Evolutionary conservation across 2,797 vertebrate species (phyloP), one percentile per base, ranked within the genome.

Genomic region (Centropyge bicolor): DNA sequence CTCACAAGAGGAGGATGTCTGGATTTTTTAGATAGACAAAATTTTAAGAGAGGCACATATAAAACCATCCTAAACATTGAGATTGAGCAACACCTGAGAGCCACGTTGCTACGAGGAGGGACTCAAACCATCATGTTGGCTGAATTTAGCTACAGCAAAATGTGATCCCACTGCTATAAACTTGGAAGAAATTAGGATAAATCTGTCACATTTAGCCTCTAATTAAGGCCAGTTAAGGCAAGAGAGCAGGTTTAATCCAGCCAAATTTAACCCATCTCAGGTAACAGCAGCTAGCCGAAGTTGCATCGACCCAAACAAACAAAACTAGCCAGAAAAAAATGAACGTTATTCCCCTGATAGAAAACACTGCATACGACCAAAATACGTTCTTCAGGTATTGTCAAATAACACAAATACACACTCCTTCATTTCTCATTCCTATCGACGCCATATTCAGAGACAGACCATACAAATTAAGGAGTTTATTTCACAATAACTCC

Each of bases 81-180:
- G 31, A 46, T 11, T 8, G 3, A 43, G 24, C 52, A 88, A 83
- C 81, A 88, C 81, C 80, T 83, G 75, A 4, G 31, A 82, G 73
- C 85, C 88, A 85, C 80, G 77, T 83, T 85, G 80, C 70, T 74
- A 12, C 22, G 35, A 13, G 2, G 3, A 5, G 35, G 35, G 48
- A 11, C 0, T 31, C 55, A 65, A 70, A 74, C 48, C 35, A 55
- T 22, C n/a, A 36, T 59, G 72, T 40, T 36, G 54, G 14, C 31
- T 19, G 22, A 24, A 11, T 24, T 31, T n/a, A 36, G 20, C 20
- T 35, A 5, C 68, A 72, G 24, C 62, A 63, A 1, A 13, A 70
- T 70, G 35, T 61, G 77, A 71, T 41, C n/a, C 41, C 6, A 40
- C 12, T 62, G 35, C 9, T 22, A 19, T 11, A 61, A 24, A 19